Percentiles rank a stretch among this genome's conserved stretches.
Conservation (phyloP, 2,113 vertebrate species). For the Tenrec ecaudatus region DNA sequence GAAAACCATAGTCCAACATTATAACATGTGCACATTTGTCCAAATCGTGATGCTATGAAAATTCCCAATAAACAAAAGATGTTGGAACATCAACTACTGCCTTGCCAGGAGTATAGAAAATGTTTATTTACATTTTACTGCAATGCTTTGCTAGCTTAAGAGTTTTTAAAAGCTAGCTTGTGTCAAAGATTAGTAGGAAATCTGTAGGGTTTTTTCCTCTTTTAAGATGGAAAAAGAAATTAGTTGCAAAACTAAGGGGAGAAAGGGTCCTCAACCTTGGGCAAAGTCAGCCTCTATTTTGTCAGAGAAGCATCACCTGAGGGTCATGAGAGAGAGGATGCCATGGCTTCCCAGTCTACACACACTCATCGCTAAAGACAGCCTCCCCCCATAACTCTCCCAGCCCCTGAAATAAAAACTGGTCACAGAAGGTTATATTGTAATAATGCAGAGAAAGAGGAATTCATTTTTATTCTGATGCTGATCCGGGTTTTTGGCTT, state of each 20-base stretch:
- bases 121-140: neutral
- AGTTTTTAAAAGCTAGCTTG: constrained; percentile 43
- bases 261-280: neutral
- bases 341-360: no score
- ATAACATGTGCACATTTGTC: neutral
- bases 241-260: neutral
- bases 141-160: constrained; percentile 16
- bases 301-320: neutral
- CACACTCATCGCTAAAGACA: neutral
- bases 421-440: neutral
- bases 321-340: neutral
- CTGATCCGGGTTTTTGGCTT: neutral
- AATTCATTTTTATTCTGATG: neutral
- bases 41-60: constrained; percentile 25
- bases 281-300: neutral
- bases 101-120: neutral
- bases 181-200: constrained; percentile 25
- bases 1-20: constrained; percentile 15
- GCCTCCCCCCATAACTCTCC: neutral
- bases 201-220: neutral
- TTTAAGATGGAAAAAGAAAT: neutral
- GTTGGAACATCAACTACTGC: neutral
- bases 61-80: neutral
- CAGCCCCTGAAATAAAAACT: neutral
- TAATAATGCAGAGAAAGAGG: neutral